Conservation (phyloP, 2,113 vertebrate genomes). For the Coptodon rendalli region DNA sequence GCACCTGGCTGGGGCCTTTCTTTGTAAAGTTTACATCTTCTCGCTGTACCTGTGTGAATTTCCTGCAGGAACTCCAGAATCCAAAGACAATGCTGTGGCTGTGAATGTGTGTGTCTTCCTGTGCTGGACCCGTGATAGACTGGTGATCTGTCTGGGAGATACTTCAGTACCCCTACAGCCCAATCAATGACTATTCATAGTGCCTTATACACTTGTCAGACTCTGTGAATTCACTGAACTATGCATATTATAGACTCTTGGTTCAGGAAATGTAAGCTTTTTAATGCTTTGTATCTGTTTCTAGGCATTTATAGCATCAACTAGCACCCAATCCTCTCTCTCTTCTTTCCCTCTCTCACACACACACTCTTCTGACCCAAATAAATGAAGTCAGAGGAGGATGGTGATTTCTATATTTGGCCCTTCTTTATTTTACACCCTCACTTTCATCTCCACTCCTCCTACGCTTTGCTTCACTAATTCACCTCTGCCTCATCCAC, state of each 20-base stretch:
- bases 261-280: not conserved
- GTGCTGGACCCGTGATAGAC: not conserved
- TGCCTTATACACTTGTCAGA: not conserved
- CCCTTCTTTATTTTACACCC: not conserved
- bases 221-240: not conserved
- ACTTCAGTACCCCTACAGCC: not conserved
- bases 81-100: not conserved
- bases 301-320: not conserved
- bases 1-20: not conserved
- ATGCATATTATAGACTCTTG: not conserved
- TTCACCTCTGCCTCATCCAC: slow-evolving; percentile 35
- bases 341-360: not conserved
- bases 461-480: slow-evolving; percentile 13
- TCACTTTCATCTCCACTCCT: slow-evolving; percentile 4
- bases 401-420: slow-evolving; percentile 11
- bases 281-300: not conserved
- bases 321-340: not conserved
- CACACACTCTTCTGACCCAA: slow-evolving; percentile 42
- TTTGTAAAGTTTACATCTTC: not conserved
- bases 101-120: not conserved
- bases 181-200: not conserved
- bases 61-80: not conserved
- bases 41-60: fast-evolving
- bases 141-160: not conserved
- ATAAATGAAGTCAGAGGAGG: slow-evolving; percentile 38